Base-by-base conservation (phyloP, 2,797 vertebrate species). In the Clarias fuscus region DNA sequence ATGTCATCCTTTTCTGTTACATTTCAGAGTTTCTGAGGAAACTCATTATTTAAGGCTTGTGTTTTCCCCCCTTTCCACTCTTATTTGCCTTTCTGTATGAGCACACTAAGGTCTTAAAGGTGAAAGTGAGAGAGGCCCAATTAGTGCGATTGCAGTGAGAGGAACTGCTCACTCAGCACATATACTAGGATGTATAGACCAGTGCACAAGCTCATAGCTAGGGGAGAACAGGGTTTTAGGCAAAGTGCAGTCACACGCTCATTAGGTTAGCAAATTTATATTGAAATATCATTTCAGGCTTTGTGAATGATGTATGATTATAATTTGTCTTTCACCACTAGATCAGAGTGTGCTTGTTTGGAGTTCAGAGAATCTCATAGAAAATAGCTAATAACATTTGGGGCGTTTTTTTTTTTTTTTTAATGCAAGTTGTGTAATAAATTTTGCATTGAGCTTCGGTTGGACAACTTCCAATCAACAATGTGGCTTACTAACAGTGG, bases 1-100 rank as follows among this genome's bases (percentile, higher is more conserved):
- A 95, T 96, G 95, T 95, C 95, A 96, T 93, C 90, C 88, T 94
- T 95, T 96, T 95, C 94, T 94, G 93, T 95, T 95, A 92, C 92
- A 93, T 94, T 94, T 94, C 93, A 92, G 89, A 91, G 90, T 91
- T 92, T 93, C 94, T 94, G 92, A 91, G 85, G 91, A 95, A 93
- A 94, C 95, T 95, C 95, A 96, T 96, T 96, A 96, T 94, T 95
- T 93, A 91, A 90, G 88, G 92, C 90, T 91, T 92, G 92, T 96
- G 93, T 95, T 96, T 95, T 87, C 78, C 82, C 70, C 94, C 93
- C 92, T 92, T 92, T 91, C 91, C 89, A 91, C 92, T 90, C 92
- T 94, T 95, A 95, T 95, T 95, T 95, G 94, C 89, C 92, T 92
- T 94, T 95, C 93, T 94, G 94, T 94, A 91, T 89, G 94, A 95